These are phyloP conservation scores for Eumerus sabulonum DNA, from an alignment of 2,888 invertebrate species.

Conservation along the genomic window DNA sequence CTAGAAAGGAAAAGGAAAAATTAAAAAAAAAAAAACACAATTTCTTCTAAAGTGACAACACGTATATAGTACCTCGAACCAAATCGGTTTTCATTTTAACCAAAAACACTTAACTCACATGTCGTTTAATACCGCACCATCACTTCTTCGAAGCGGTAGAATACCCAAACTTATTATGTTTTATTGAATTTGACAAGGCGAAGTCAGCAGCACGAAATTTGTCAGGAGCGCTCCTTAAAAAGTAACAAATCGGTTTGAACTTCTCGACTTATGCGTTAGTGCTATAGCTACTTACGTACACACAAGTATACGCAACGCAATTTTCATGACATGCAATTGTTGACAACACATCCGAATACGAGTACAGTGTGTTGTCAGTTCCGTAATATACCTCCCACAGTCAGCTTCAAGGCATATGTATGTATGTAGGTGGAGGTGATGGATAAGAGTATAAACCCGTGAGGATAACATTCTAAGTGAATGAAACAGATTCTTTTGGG, in stretches of 20 bases:
- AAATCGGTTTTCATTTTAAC: slow-evolving; percentile 42
- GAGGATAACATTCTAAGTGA: slow-evolving; percentile 64
- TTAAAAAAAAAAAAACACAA: slow-evolving; percentile 5
- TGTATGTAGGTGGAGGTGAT: slow-evolving; percentile 19
- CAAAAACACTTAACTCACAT: slow-evolving; percentile 56
- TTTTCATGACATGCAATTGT: slow-evolving; percentile 43
- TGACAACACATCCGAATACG: slow-evolving; percentile 39
- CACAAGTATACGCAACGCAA: background rate
- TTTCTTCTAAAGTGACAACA: background rate
- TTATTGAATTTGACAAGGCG: slow-evolving; percentile 6
- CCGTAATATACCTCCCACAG: slow-evolving; percentile 8
- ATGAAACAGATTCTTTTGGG: slow-evolving; percentile 66
- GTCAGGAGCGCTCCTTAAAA: slow-evolving; percentile 57
- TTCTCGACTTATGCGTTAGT: slow-evolving; percentile 50
- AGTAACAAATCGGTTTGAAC: slow-evolving; percentile 61
- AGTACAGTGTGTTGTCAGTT: background rate
- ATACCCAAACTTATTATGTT: slow-evolving; percentile 50
- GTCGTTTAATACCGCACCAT: slow-evolving; percentile 6
- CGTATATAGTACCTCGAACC: slow-evolving; percentile 5
- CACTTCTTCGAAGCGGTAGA: background rate
- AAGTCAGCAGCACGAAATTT: slow-evolving; percentile 58
- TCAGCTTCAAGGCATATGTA: background rate
- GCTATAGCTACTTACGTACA: too few species aligned
- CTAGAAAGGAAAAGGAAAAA: slow-evolving; percentile 2
- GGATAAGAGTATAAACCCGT: slow-evolving; percentile 33